Evolutionary conservation across 2,888 invertebrate genomes (phyloP).

Genomic region (Dasypogon diadema): DNA sequence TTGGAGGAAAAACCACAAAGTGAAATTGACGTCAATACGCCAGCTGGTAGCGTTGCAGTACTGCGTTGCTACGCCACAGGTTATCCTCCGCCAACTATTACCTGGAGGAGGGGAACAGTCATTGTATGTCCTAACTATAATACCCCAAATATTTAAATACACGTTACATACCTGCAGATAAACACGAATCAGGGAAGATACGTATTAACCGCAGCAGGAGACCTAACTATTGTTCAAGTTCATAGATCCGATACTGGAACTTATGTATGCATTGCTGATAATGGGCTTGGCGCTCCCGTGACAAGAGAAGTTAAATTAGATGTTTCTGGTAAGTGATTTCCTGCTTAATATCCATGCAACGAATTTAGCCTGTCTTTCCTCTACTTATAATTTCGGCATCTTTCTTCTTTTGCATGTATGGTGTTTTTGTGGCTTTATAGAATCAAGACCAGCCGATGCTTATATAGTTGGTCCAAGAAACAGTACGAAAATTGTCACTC

Average conservation of each 20-base stretch:
- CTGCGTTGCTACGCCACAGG: constrained; percentile 82
- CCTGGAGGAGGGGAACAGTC: constrained; percentile 81
- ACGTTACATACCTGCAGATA: constrained; percentile 76
- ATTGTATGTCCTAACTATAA: constrained; percentile 71
- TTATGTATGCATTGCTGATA: constrained; percentile 88
- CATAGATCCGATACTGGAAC: constrained; percentile 85
- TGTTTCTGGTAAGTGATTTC: constrained; percentile 78
- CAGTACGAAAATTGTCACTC: constrained; percentile 75
- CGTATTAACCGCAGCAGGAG: constrained; percentile 77
- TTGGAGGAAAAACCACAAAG: constrained; percentile 70
- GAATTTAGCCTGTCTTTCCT: constrained; percentile 11
- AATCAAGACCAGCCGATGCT: constrained; percentile 67
- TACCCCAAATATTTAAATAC: no score
- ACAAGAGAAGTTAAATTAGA: constrained; percentile 77
- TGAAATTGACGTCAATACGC: constrained; percentile 74
- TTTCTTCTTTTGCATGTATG: constrained; percentile 47
- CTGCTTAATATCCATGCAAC: not conserved
- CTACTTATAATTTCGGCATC: not conserved
- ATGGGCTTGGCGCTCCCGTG: constrained; percentile 78
- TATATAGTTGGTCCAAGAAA: constrained; percentile 78
- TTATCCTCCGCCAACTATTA: constrained; percentile 80
- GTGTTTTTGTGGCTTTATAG: constrained; percentile 58
- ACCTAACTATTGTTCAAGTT: constrained; percentile 85
- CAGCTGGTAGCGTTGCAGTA: constrained; percentile 80
- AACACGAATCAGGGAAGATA: constrained; percentile 80